Base-by-base conservation (phyloP, 1,140 invertebrate genomes). In the Halesus radiatus region DNA sequence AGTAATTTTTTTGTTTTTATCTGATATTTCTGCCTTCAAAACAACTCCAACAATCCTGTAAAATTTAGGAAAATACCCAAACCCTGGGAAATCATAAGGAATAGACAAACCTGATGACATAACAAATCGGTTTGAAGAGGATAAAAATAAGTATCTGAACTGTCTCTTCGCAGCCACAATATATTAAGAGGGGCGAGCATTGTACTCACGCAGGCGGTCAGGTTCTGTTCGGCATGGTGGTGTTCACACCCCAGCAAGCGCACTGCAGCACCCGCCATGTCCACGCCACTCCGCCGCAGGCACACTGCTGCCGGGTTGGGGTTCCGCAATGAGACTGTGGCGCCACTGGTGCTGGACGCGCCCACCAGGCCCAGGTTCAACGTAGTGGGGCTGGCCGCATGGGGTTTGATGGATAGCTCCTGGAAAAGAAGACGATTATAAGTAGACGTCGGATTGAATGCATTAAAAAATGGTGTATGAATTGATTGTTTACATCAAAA, bases 341-440 rank as follows among this genome's bases (percentile, higher is more conserved):
- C 86, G 37, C 85, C 85, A 75, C 83, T 84, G 81, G 86, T 86
- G 60, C 80, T 80, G 26, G 86, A 86, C 74, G 85, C 84, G 72
- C 85, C 84, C 80, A 88, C 76, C 64, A 85, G 81, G 80, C 88
- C 88, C 84, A 89, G 84, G 64, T 85, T 84, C 83, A 88, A 75
- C 32, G 37, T 32, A 29, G 81, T 83, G 78, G 82, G 81, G 10
- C 81, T 78, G 15, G 77, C 73, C 7, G 82, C 32, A 26, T 73
- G 79, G 3, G 79, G 79, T 26, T 62, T 70, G 18, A 83, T 78
- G 15, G 82, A 83, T 64, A 83, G 74, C 4, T 52, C 45, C 82
- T 83, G 58, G 8, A 74, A 62, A 53, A 20, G 16, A 26, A 74
- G 23, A 56, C 16, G 37, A 6, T 13, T 45, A 45, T 13, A 13